Evolutionary conservation across 2,888 invertebrate genomes (phyloP).

Genomic region (Polyploca ridens): DNA sequence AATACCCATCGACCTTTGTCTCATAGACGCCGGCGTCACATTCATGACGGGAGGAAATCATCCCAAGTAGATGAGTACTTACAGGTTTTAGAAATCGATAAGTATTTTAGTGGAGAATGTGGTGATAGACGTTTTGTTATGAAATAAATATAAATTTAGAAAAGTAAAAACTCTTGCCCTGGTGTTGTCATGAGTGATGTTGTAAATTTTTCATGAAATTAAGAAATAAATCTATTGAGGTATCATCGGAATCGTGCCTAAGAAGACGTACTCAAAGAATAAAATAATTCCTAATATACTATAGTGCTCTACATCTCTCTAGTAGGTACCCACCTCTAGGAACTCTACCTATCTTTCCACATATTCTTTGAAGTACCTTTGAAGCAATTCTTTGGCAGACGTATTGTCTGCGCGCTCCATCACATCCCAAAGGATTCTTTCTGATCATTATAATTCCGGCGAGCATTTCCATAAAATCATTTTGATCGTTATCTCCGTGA

Average conservation of each 20-base stretch:
- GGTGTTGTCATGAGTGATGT: no score
- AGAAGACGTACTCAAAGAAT: no score
- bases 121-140: not conserved
- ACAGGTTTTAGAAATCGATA: not conserved
- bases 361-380: slow-evolving; percentile 41
- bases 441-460: slow-evolving; percentile 81
- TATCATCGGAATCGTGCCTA: no score
- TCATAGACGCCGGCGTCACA: slow-evolving; percentile 72
- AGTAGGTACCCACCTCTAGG: not conserved
- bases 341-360: not conserved
- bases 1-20: slow-evolving; percentile 47
- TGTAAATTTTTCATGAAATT: no score
- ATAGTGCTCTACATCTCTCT: not conserved
- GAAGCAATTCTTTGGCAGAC: slow-evolving; percentile 67
- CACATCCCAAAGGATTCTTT: slow-evolving; percentile 78
- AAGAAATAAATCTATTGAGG: no score
- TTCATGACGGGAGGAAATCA: slow-evolving; percentile 16
- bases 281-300: no score
- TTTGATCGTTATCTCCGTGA: slow-evolving; percentile 80
- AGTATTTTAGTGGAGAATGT: not conserved
- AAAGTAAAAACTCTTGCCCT: not conserved
- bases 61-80: not conserved
- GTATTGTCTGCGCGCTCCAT: slow-evolving; percentile 80
- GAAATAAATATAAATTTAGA: no score
- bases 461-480: slow-evolving; percentile 83